These are phyloP conservation scores for Anguilla japonica DNA, from an alignment of 2,113 vertebrate species.

Conservation along the genomic window DNA sequence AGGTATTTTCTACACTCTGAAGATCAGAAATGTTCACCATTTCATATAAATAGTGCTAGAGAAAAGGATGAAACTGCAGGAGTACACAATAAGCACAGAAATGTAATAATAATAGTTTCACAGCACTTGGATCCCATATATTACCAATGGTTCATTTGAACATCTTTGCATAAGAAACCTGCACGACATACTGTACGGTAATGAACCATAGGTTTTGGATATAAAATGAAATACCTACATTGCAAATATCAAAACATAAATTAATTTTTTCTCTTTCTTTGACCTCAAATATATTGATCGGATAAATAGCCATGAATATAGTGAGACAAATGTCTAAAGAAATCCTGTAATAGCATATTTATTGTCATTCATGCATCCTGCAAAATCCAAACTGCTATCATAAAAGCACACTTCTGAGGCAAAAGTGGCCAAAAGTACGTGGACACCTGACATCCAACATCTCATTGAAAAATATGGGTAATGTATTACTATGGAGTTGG, in stretches of 20 bases:
- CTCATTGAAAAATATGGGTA: too few species aligned
- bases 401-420: neutral
- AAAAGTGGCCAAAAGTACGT: too few species aligned
- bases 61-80: neutral
- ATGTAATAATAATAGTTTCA: neutral
- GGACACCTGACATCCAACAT: too few species aligned
- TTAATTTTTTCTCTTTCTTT: too few species aligned
- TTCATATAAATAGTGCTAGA: neutral
- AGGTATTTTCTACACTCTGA: conserved; percentile 23
- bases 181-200: neutral
- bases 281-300: neutral
- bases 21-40: conserved; percentile 23
- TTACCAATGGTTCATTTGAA: neutral
- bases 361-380: neutral
- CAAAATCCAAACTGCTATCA: neutral
- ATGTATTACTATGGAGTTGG: too few species aligned
- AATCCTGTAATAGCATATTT: neutral
- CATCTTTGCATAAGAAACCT: neutral
- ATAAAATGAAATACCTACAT: neutral
- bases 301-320: too few species aligned
- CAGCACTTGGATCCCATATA: neutral
- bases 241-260: neutral
- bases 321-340: too few species aligned
- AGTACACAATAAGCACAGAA: neutral
- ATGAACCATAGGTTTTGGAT: neutral